Evolutionary conservation across 1,140 invertebrate genomes (phyloP).

Genomic region (Eriosoma lanigerum): DNA sequence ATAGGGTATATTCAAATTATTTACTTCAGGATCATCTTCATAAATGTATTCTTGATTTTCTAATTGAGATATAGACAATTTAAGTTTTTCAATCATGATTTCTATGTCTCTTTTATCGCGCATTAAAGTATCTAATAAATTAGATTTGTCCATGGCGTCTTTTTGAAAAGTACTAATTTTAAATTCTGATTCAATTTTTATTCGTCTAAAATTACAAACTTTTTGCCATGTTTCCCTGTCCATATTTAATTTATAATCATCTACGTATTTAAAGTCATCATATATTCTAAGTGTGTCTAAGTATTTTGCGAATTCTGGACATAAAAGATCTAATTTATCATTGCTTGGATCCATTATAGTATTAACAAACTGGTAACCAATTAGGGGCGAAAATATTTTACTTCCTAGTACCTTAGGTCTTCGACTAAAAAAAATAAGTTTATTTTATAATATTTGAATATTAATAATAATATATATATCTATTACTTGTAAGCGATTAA

Average conservation of each 20-base stretch:
- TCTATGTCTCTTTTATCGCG: conserved; percentile 1
- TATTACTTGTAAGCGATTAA: conserved; percentile 42
- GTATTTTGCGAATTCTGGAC: conserved; percentile 1
- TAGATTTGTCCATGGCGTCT: conserved; percentile 14
- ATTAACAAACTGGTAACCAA: conserved; percentile 43
- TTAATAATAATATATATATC: neutral
- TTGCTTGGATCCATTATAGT: conserved; percentile 15
- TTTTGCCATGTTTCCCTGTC: conserved; percentile 36
- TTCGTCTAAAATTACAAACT: conserved; percentile 31
- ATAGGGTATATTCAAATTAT: neutral
- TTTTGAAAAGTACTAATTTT: conserved; percentile 30
- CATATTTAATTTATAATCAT: conserved; percentile 41
- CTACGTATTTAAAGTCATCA: conserved; percentile 45
- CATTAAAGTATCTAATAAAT: conserved; percentile 3
- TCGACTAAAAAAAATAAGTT: conserved; percentile 7
- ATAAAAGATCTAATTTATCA: neutral
- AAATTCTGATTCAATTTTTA: conserved; percentile 44
- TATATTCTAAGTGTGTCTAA: conserved; percentile 19
- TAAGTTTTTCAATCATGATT: conserved; percentile 9
- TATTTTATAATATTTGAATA: neutral
- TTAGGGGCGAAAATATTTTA: conserved; percentile 9
- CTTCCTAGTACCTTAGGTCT: conserved; percentile 27
- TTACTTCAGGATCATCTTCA: conserved; percentile 3
- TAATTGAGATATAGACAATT: neutral
- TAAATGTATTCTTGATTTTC: neutral